Evolutionary conservation across 2,797 vertebrate genomes (phyloP).

Genomic region (Phoeniculus purpureus): DNA sequence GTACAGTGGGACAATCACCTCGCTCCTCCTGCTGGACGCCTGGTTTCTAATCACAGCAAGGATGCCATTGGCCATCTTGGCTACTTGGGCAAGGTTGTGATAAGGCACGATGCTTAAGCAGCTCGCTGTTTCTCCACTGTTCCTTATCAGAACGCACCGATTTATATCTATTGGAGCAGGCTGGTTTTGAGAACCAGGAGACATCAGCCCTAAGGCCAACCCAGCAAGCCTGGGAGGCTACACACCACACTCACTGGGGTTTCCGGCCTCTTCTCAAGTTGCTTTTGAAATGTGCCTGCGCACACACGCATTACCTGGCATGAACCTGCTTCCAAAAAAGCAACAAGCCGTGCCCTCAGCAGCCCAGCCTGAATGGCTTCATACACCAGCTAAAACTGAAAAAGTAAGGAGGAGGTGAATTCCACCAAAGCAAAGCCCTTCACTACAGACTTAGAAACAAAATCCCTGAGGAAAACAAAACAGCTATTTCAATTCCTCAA

Average conservation of each 20-base stretch:
- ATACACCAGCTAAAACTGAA: neutral
- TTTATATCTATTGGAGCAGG: neutral
- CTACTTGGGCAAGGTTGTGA: neutral
- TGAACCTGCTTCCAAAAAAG: slow-evolving; percentile 24
- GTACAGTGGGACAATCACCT: no score
- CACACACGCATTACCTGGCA: neutral
- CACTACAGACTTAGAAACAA: neutral
- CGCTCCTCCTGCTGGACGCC: no score
- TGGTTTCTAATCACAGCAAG: no score
- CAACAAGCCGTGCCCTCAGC: fast-evolving
- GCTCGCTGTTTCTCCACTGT: neutral
- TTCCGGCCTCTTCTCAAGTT: slow-evolving; percentile 27
- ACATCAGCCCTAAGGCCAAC: fast-evolving
- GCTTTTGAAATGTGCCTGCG: slow-evolving; percentile 10
- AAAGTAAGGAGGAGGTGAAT: neutral
- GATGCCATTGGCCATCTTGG: no score
- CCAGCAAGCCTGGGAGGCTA: neutral
- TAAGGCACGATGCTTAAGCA: neutral
- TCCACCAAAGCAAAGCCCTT: neutral
- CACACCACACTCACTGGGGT: neutral
- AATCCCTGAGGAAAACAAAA: neutral
- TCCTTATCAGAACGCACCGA: neutral
- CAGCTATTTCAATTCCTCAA: neutral
- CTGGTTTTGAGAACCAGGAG: neutral
- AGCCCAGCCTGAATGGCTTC: neutral